A percentile compares a stretch with the other conserved stretches of the same genome.
phyloP scores from a whole-genome alignment of 2,797 vertebrate genomes.

The Staurois parvus region DNA sequence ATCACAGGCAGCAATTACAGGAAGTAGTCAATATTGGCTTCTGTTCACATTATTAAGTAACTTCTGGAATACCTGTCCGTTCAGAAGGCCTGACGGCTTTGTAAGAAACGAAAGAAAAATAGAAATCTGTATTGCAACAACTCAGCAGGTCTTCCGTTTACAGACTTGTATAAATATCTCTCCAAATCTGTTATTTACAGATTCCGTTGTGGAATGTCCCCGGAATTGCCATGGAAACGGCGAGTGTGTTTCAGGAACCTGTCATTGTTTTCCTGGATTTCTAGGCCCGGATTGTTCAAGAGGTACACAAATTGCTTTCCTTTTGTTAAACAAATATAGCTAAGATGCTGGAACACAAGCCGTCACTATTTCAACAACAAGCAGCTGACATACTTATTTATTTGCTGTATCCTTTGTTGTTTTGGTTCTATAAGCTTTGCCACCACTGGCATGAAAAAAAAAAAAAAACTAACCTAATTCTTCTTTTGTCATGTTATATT shows the following conservation, averaged over 20 bases:
- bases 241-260: conserved; percentile 95
- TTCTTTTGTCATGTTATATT: conserved; percentile 65
- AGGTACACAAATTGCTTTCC: conserved; percentile 79
- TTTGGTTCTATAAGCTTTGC: conserved; percentile 26
- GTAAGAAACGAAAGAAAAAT: conserved; percentile 24
- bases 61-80: neutral
- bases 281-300: conserved; percentile 95
- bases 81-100: neutral
- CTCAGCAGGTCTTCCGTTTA: conserved; percentile 1
- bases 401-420: conserved; percentile 44
- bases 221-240: conserved; percentile 98
- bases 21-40: conserved; percentile 44
- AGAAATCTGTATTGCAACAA: conserved; percentile 3
- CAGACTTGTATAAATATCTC: conserved; percentile 60
- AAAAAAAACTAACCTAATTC: conserved; percentile 23
- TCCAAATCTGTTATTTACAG: conserved; percentile 74
- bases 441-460: neutral
- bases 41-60: conserved; percentile 42
- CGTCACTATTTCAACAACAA: conserved; percentile 32
- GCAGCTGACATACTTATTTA: conserved; percentile 21
- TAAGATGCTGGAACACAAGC: conserved; percentile 50
- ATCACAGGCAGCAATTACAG: conserved; percentile 18
- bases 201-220: conserved; percentile 95
- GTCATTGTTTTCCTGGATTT: conserved; percentile 97
- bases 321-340: conserved; percentile 62